A percentile compares a stretch with the other conserved stretches of the same genome.
Conservation (phyloP, 2,888 invertebrate species). For the Opisthograptis luteolata region DNA sequence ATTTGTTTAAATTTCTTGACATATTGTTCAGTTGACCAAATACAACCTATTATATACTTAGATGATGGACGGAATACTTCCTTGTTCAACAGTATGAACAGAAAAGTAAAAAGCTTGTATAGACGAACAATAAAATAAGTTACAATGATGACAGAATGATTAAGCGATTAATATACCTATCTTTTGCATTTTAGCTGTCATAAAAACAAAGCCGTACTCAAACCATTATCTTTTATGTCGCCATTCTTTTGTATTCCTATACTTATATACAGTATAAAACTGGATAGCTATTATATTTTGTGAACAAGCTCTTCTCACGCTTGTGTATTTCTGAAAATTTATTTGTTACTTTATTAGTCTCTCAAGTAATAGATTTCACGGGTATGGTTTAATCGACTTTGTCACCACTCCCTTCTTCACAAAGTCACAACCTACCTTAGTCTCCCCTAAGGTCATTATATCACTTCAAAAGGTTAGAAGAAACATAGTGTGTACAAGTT, state of each 20-base stretch:
- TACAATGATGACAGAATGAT: constrained; percentile 5
- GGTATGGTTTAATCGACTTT: too few relatives aligned
- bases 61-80: not conserved
- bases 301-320: not conserved
- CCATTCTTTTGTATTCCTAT: constrained; percentile 13
- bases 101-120: not conserved
- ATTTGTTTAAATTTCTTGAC: too few relatives aligned
- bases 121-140: constrained; percentile 11
- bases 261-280: constrained; percentile 1
- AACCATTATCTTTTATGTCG: constrained; percentile 2
- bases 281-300: constrained; percentile 6
- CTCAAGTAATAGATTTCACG: not conserved
- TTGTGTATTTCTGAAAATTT: constrained; percentile 1
- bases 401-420: too few relatives aligned
- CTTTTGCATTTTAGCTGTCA: constrained; percentile 44
- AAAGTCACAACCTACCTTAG: too few relatives aligned
- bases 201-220: constrained; percentile 50
- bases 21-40: too few relatives aligned
- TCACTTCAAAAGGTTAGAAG: not conserved
- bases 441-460: not conserved
- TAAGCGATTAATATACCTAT: constrained; percentile 11
- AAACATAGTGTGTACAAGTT: not conserved
- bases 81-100: not conserved
- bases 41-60: not conserved
- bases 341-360: not conserved